phyloP scores from a whole-genome alignment of 2,888 invertebrate species.

The Branchipolynoe longqiensis region DNA sequence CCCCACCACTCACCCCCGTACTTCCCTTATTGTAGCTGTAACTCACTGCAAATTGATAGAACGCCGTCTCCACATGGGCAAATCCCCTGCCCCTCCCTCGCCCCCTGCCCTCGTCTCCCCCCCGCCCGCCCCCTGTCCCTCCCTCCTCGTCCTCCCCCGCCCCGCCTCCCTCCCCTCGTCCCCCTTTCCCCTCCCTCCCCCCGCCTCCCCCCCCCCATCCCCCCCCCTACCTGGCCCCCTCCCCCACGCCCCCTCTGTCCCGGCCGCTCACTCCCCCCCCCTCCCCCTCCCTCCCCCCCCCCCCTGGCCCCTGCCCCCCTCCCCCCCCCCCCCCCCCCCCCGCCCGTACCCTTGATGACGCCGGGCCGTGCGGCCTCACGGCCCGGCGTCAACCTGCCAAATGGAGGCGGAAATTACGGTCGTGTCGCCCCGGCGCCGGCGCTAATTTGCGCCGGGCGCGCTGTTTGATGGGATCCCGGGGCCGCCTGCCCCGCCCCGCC shows the following conservation, averaged over 20 bases:
- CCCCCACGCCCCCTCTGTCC: not conserved
- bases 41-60: no score
- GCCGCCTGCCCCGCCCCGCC: no score
- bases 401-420: slow-evolving; percentile 44
- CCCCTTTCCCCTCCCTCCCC: not conserved
- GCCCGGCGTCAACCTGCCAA: slow-evolving; percentile 49
- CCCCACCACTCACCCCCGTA: no score
- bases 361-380: slow-evolving; percentile 21
- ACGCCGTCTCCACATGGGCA: not conserved
- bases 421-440: slow-evolving; percentile 18
- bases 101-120: not conserved
- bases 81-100: not conserved
- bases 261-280: not conserved
- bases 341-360: not conserved
- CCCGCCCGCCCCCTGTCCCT: not conserved
- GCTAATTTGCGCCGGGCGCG: slow-evolving; percentile 29
- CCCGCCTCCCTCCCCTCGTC: not conserved
- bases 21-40: no score
- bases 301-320: not conserved
- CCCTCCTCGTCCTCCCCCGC: not conserved
- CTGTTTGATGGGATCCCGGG: slow-evolving; percentile 45
- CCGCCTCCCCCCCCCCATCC: not conserved
- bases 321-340: not conserved
- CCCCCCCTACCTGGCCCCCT: not conserved
- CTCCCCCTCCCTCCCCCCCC: not conserved